phyloP scores from a whole-genome alignment of 2,888 invertebrate species.

The Tetranychus piercei region DNA sequence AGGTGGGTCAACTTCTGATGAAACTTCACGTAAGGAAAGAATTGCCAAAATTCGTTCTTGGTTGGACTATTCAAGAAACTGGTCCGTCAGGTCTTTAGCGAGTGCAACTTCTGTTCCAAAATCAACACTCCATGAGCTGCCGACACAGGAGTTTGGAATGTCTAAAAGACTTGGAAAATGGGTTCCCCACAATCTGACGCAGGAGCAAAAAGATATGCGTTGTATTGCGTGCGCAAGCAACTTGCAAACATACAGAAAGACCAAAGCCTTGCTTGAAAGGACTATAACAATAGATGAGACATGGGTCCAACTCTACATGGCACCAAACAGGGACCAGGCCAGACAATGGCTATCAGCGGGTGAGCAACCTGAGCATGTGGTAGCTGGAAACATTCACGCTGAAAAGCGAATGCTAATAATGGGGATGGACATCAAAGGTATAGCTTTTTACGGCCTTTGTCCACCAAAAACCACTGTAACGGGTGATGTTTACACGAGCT shows the following conservation, averaged over 20 bases:
- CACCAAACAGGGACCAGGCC: background rate
- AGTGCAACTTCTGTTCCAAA: too few species aligned
- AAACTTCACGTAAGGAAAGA: too few species aligned
- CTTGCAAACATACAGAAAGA: background rate
- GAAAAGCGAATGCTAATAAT: background rate
- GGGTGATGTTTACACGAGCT: background rate
- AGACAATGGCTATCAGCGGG: background rate
- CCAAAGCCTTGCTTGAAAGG: background rate
- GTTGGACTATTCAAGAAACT: too few species aligned
- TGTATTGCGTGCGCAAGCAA: background rate
- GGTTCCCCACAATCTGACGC: conserved; percentile 33
- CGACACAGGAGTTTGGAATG: background rate
- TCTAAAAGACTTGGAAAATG: background rate
- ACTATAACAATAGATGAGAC: background rate
- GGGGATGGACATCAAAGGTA: background rate
- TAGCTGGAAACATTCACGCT: background rate
- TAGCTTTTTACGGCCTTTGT: background rate
- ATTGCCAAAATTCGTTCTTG: too few species aligned
- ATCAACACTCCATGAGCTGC: too few species aligned
- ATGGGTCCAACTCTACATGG: background rate
- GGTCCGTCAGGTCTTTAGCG: too few species aligned
- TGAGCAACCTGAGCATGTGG: background rate
- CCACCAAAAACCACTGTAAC: background rate
- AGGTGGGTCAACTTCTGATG: too few species aligned
- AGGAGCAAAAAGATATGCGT: background rate